These are phyloP conservation scores for Machaerirhynchus nigripectus DNA, from an alignment of 2,113 vertebrate species.

Conservation along the genomic window DNA sequence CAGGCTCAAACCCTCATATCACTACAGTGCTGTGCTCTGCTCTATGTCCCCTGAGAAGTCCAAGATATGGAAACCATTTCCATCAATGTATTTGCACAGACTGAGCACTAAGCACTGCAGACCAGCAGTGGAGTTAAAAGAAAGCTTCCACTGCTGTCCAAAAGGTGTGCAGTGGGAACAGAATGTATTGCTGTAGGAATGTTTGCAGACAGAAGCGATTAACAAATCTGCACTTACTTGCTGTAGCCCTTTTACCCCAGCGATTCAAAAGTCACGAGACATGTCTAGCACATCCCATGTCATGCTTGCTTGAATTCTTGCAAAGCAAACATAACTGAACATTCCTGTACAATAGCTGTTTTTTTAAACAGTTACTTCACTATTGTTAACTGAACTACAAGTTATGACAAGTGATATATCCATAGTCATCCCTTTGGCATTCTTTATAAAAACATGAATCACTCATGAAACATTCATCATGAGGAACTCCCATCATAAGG, in stretches of 20 bases:
- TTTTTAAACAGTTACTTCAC: slow-evolving; percentile 52
- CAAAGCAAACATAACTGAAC: slow-evolving; percentile 36
- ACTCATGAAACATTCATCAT: background rate
- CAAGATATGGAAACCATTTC: background rate
- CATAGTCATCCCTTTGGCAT: slow-evolving; percentile 52
- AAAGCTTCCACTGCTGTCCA: background rate
- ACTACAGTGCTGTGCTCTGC: background rate
- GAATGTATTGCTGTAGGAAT: background rate
- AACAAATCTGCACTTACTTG: background rate
- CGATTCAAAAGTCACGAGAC: background rate
- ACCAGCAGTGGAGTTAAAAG: background rate
- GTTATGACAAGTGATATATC: slow-evolving; percentile 54
- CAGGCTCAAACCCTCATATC: background rate
- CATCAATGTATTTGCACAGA: background rate
- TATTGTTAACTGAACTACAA: slow-evolving; percentile 49
- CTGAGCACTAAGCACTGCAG: background rate
- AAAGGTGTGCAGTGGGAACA: background rate
- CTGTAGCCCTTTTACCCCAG: background rate
- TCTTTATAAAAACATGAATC: slow-evolving; percentile 50
- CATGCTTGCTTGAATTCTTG: slow-evolving; percentile 10
- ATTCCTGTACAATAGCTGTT: slow-evolving; percentile 47
- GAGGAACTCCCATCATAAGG: slow-evolving; percentile 34
- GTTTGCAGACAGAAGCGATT: background rate
- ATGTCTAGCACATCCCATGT: background rate
- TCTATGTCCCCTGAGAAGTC: background rate